Conservation (phyloP, 2,113 vertebrate genomes). For the Catharus fuscescens region DNA sequence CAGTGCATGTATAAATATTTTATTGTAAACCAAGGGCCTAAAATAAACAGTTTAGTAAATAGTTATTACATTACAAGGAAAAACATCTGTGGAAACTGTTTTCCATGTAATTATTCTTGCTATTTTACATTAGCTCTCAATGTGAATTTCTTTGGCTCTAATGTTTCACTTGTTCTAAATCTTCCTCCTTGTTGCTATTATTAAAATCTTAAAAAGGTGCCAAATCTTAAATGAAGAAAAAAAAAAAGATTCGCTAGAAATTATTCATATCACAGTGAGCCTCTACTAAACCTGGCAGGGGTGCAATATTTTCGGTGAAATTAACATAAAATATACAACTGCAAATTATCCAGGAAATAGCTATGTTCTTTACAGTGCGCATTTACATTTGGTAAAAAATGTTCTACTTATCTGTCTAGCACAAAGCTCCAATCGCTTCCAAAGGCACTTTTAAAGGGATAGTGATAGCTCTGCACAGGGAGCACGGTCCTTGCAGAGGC, state of each 20-base stretch:
- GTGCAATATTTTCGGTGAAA: conserved; percentile 85
- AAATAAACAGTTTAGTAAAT: conserved; percentile 89
- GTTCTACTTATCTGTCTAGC: conserved; percentile 70
- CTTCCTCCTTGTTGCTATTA: conserved; percentile 84
- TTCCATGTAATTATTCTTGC: conserved; percentile 84
- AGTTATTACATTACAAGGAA: conserved; percentile 85
- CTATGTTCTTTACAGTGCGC: conserved; percentile 78
- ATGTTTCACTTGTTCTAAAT: conserved; percentile 83
- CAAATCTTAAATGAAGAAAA: conserved; percentile 85
- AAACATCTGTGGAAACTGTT: conserved; percentile 83
- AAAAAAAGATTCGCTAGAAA: conserved; percentile 82
- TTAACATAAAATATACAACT: conserved; percentile 89
- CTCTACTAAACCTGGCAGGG: conserved; percentile 84
- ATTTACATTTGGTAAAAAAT: conserved; percentile 76
- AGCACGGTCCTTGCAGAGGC: background rate
- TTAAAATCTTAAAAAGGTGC: conserved; percentile 86
- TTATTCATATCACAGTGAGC: conserved; percentile 87
- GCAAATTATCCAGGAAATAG: conserved; percentile 87
- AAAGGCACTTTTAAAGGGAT: conserved; percentile 72
- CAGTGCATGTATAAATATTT: conserved; percentile 82
- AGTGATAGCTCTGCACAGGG: conserved; percentile 59
- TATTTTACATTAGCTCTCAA: conserved; percentile 81
- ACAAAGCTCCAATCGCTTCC: conserved; percentile 70
- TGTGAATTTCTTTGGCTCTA: conserved; percentile 78
- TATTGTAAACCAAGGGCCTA: conserved; percentile 83